Conservation (phyloP, 1,140 invertebrate genomes). For the Camponotus pennsylvanicus region DNA sequence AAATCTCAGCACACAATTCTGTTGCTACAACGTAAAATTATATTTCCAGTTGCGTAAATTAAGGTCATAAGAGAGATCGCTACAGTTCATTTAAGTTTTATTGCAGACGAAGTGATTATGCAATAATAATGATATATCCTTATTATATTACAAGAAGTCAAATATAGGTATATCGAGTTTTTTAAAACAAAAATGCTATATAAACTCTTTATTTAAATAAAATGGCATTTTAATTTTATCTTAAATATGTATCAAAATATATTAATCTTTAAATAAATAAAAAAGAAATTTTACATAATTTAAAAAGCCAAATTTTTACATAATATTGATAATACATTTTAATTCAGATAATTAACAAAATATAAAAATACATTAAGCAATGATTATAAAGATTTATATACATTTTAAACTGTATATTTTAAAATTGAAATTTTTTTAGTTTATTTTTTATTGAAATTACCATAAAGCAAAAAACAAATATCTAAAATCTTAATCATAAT, state of each 20-base stretch:
- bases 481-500: too few relatives aligned
- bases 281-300: constrained; percentile 9
- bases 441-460: neutral
- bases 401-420: neutral
- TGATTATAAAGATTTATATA: neutral
- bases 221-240: neutral
- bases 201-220: constrained; percentile 7
- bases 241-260: neutral
- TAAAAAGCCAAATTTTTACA: neutral
- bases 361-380: neutral
- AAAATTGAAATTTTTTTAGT: neutral
- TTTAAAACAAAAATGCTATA: neutral
- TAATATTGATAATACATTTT: constrained; percentile 6
- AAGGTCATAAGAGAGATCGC: constrained; percentile 24
- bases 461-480: neutral
- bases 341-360: neutral
- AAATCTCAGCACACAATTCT: neutral
- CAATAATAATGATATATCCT: constrained; percentile 16
- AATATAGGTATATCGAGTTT: neutral
- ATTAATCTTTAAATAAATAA: neutral
- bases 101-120: constrained; percentile 22
- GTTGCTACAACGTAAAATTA: constrained; percentile 5
- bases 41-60: constrained; percentile 48
- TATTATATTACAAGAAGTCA: neutral
- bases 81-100: neutral